Conservation (phyloP, 2,113 vertebrate genomes). For the Micromys minutus region DNA sequence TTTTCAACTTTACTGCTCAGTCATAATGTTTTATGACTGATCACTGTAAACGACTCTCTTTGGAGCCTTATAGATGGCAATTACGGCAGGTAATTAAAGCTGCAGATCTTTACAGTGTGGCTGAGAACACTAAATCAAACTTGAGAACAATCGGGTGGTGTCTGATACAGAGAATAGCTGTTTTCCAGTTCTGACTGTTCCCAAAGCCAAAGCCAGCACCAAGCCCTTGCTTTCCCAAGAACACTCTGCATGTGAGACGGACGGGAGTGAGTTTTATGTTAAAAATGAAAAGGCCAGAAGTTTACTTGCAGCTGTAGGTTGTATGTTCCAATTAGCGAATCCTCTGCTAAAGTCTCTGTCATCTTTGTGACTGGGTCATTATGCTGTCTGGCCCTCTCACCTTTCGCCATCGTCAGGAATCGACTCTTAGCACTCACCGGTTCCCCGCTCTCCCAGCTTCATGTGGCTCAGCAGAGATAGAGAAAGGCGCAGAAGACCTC, state of each 20-base stretch:
- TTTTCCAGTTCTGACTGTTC: constrained; percentile 32
- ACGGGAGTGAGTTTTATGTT: background rate
- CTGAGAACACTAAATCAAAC: constrained; percentile 82
- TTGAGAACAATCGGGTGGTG: constrained; percentile 60
- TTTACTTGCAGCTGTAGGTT: background rate
- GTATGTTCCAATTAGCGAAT: background rate
- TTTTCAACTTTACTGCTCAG: constrained; percentile 39
- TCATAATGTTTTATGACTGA: constrained; percentile 66
- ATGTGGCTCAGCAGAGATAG: background rate
- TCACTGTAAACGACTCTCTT: constrained; percentile 76
- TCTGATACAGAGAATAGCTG: constrained; percentile 56
- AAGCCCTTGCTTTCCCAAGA: background rate
- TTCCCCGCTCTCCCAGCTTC: background rate
- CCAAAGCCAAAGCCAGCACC: background rate
- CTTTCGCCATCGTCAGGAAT: background rate
- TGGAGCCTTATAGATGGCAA: constrained; percentile 78
- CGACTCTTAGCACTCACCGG: background rate
- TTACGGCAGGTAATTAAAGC: constrained; percentile 84
- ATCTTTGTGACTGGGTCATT: background rate
- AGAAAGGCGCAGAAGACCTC: accelerated
- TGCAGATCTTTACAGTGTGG: constrained; percentile 83
- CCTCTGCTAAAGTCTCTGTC: background rate
- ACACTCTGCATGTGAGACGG: background rate
- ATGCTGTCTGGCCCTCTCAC: background rate
- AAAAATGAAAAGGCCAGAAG: background rate